Evolutionary conservation across 2,113 vertebrate genomes (phyloP).

Genomic region (Elanoides forficatus): DNA sequence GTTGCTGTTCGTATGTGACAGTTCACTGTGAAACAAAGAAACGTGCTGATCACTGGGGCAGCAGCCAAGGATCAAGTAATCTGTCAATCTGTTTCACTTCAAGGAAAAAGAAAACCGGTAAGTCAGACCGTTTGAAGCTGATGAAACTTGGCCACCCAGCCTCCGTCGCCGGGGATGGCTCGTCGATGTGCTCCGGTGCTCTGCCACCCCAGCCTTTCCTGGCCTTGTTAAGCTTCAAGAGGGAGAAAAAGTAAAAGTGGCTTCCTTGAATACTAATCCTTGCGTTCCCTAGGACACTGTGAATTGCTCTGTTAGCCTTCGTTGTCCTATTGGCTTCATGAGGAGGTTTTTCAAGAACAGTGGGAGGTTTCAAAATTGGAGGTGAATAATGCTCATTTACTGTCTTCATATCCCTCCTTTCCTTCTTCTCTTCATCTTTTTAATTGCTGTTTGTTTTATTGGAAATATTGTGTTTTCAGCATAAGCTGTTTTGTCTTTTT

Average conservation of each 20-base stretch:
- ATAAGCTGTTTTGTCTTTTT: background rate
- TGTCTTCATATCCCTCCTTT: background rate
- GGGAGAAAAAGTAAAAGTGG: background rate
- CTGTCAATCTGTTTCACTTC: background rate
- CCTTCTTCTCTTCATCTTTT: background rate
- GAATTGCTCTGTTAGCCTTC: background rate
- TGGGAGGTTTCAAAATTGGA: background rate
- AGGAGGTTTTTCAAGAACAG: background rate
- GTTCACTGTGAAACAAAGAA: background rate
- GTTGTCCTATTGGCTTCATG: background rate
- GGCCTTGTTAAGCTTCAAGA: background rate
- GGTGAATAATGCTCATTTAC: background rate
- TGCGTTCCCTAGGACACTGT: background rate
- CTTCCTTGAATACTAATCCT: background rate
- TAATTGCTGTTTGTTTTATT: background rate
- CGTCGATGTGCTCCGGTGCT: accelerated
- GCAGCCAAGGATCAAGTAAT: background rate
- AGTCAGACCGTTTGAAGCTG: background rate
- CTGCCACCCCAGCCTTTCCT: background rate
- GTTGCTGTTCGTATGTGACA: background rate
- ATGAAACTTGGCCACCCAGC: background rate
- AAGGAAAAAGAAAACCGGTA: background rate
- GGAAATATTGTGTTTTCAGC: background rate
- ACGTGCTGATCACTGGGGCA: background rate
- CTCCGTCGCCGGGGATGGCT: background rate